Base-by-base conservation (phyloP, 2,113 vertebrate species). In the Ochotona curzoniae region DNA sequence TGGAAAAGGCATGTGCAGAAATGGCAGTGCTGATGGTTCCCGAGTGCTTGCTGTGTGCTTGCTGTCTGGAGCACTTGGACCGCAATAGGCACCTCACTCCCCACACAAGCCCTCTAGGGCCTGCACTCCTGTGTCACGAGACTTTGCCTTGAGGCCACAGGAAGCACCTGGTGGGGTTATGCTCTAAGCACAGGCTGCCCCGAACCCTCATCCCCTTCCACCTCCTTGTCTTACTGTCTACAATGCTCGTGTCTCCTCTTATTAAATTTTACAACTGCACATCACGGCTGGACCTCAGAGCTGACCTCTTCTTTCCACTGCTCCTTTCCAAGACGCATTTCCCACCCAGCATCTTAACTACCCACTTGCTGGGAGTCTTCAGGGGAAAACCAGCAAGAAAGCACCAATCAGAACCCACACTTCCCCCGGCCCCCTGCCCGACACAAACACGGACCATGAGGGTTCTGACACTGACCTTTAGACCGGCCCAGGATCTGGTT, bases 401-500 rank as follows among this genome's bases (percentile, higher is more conserved):
- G 89, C 47, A 10, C 28, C 49, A 73, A 1, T 2, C 21, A 57
- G 73, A 61, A 14, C 18, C 44, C 2, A 44, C 6, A 44, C 38
- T 44, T 6, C 38, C 6, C 38, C 38, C 38, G 3, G 38, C 38
- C 38, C 3, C 38, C 38, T 6, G 38, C 38, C 38, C 38, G 6
- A 44, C 38, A 44, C 38, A 7, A 47, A 73, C 13, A 49, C 66
- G 49, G 66, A 84, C 60, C 20, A 3, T 35, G 54, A 38, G 35
- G 5, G 15, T 15, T 5, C 12, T 73, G 49, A 64, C 20, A 5
- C 98, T 97, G 93, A 99, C 99, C 99, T 98, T 98, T 97, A 0
- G 98, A 96, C 1, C 97, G 97, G 89, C 96, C 87, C 18, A 98
- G 96, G 82, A 99, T 98, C 76, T 89, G 98, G 73, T 93, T 98